Evolutionary conservation across 2,113 vertebrate species (phyloP), one percentile per base, ranked within the genome.

Genomic region (Menidia beryllina): DNA sequence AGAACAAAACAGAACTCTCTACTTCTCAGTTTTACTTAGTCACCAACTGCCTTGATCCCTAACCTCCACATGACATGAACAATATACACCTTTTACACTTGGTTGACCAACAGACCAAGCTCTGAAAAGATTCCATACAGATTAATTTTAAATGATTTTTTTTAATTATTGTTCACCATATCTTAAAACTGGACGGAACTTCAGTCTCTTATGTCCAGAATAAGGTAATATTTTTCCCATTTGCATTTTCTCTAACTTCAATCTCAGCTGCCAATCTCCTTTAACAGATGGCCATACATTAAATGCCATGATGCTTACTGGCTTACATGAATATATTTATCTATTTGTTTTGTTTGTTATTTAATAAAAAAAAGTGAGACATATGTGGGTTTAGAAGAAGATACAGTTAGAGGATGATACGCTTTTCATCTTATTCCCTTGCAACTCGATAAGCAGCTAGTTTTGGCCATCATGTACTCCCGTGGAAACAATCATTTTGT

Each of bases 381-480:
- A 45, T 45, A 19, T 21, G 26, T 7, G 2, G 7, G 36, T 51
- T 34, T 52, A 25, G 43, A 66, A 66, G 19, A 62, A 45, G 34
- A 26, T 55, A 49, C 21, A 52, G 19, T 45, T n/a, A n/a, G n/a
- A n/a, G n/a, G n/a, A n/a, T n/a, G n/a, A n/a, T n/a, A n/a, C n/a
- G n/a, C n/a, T n/a, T n/a, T 60, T 60, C 14, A 56, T 27, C 12
- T 63, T 43, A 2, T n/a, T 27, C 51, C 8, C 13, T 6, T 49
- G n/a, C 55, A 70, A 70, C 54, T 13, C 38, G 70, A 73, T 68
- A 14, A 72, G 62, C 56, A 39, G 47, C 65, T 27, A 23, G 21
- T 56, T 70, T 47, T 13, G 13, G 48, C 41, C 20, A 4, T 17
- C 56, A 45, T n/a, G 27, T 43, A 21, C 70, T 43, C 45, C 69